Conservation (phyloP, 2,888 invertebrate species). For the Aquatica leii region DNA sequence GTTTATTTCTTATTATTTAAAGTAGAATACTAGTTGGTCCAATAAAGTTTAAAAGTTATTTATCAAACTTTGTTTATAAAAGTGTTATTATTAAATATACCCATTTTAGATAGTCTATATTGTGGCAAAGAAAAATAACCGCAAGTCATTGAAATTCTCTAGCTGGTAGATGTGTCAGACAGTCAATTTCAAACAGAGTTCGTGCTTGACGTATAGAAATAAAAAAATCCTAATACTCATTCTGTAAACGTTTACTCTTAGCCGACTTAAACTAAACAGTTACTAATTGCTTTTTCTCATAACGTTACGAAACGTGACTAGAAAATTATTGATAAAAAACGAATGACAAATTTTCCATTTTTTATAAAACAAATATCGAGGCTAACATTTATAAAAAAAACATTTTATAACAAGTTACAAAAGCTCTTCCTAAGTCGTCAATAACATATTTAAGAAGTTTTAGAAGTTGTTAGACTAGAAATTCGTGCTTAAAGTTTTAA, state of each 20-base stretch:
- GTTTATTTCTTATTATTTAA: no score
- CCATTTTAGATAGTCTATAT: no score
- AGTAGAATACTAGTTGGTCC: no score
- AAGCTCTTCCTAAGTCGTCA: conserved; percentile 37
- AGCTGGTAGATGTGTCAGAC: conserved; percentile 17
- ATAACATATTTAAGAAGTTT: conserved; percentile 37
- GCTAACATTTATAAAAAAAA: conserved; percentile 33
- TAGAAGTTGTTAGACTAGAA: conserved; percentile 39
- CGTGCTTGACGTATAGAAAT: conserved; percentile 20
- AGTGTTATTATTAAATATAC: no score
- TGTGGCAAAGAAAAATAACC: conserved; percentile 13
- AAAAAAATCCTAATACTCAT: conserved; percentile 16
- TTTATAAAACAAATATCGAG: conserved; percentile 33
- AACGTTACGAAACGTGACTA: conserved; percentile 20
- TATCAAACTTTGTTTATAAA: no score
- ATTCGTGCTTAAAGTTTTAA: conserved; percentile 35
- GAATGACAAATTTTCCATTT: conserved; percentile 14
- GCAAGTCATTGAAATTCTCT: conserved; percentile 14
- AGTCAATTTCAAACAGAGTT: conserved; percentile 18
- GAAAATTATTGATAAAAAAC: conserved; percentile 21
- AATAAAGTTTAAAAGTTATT: no score
- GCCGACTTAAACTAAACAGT: conserved; percentile 18
- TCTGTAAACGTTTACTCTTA: conserved; percentile 13
- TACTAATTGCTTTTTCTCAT: conserved; percentile 25
- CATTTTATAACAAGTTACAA: conserved; percentile 34